Evolutionary conservation across 2,113 vertebrate genomes (phyloP), one percentile per base, ranked within the genome.

Genomic region (Actinemys pallida): DNA sequence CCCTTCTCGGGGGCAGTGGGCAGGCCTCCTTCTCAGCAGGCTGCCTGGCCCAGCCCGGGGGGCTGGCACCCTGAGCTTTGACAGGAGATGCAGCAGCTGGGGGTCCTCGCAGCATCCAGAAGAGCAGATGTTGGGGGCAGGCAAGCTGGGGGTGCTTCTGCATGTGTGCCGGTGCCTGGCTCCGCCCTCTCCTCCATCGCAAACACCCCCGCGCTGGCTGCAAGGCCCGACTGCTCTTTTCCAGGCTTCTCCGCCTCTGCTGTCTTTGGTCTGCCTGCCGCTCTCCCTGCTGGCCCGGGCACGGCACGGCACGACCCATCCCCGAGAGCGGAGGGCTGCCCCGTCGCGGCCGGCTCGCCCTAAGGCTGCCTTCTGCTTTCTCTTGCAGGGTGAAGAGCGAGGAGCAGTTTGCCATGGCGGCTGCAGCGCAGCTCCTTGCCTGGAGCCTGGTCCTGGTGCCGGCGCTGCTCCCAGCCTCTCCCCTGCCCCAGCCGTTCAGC

Each of bases 351-450:
- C 2, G 0, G 76, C 59, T 24, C 82, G 31, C 25, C 53, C 1
- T 0, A 16, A 31, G 24, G 52, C 17, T 57, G 72, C 62, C 20
- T n/a, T 78, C 45, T 16, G 3, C 79, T 16, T 59, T 84, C 39
- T 56, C 47, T 72, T 72, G 54, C 91, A 92, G 91, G 86, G 50
- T n/a, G 72, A 88, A 92, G 86, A 69, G 29, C 47, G 22, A 79
- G 86, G 25, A 65, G 54, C 22, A 10, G n/a, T n/a, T 53, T 29
- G 93, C 50, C 87, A 98, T 98, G 97, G 96, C 86, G 49, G 35
- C 50, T 22, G 10, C 78, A n/a, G 57, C 39, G 5, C 19, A 49
- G 42, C 52, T 83, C 62, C 89, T 79, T 25, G 89, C 50, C 90
- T 96, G 83, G 89, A 47, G 57, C 59, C 81, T 96, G 14, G n/a